These are phyloP conservation scores for Ormyrus labotus DNA, from an alignment of 2,888 invertebrate genomes.

Conservation along the genomic window DNA sequence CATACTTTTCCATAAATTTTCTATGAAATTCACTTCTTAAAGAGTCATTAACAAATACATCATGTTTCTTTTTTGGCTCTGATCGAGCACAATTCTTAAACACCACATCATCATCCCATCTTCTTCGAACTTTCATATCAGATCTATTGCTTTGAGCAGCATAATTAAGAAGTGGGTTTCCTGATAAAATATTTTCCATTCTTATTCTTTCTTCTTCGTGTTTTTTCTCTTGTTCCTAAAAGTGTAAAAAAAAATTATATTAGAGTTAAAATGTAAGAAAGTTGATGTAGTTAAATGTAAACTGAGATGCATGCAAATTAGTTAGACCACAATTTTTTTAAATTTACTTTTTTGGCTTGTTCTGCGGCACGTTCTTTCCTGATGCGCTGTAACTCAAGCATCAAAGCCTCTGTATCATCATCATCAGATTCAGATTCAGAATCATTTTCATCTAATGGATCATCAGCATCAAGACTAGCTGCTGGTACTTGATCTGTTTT, in stretches of 20 bases:
- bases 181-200: conserved; percentile 98
- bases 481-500: conserved; percentile 88
- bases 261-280: conserved; percentile 3
- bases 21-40: conserved; percentile 98
- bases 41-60: conserved; percentile 97
- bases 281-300: background rate
- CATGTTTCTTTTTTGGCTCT: conserved; percentile 91
- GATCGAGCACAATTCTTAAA: conserved; percentile 88
- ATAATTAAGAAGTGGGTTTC: conserved; percentile 95
- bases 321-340: background rate
- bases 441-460: conserved; percentile 92
- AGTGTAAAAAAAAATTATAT: conserved; percentile 54
- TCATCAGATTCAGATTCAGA: conserved; percentile 88
- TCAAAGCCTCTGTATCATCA: conserved; percentile 76
- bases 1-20: conserved; percentile 99
- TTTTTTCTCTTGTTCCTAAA: conserved; percentile 89
- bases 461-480: conserved; percentile 96
- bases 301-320: too few species aligned
- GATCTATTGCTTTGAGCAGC: conserved; percentile 84
- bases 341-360: conserved; percentile 86
- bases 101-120: conserved; percentile 99
- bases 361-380: conserved; percentile 84
- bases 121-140: conserved; percentile 89
- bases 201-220: conserved; percentile 97
- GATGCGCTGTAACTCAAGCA: too few species aligned